phyloP scores from a whole-genome alignment of 2,888 invertebrate genomes.

The Megastigmus dorsalis region DNA sequence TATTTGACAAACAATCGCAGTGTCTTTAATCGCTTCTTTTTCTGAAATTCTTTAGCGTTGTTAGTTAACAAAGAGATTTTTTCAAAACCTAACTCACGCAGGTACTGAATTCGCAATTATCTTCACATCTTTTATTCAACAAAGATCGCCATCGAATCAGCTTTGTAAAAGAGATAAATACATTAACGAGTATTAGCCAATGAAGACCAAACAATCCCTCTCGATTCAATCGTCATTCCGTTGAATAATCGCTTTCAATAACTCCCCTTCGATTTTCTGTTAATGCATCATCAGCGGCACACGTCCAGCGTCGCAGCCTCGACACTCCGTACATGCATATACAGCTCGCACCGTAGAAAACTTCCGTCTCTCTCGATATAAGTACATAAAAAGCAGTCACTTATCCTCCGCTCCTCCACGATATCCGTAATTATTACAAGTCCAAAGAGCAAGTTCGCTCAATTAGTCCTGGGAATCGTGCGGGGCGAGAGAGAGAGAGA shows the following conservation, averaged over 20 bases:
- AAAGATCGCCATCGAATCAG: too few relatives aligned
- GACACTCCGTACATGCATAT: too few relatives aligned
- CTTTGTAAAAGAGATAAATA: too few relatives aligned
- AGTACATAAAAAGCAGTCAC: slow-evolving; percentile 34
- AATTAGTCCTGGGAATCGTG: slow-evolving; percentile 24
- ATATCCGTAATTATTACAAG: slow-evolving; percentile 35
- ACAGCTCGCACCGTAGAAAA: background rate
- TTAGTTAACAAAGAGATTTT: too few relatives aligned
- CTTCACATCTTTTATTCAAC: too few relatives aligned
- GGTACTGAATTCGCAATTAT: too few relatives aligned
- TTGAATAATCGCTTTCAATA: background rate
- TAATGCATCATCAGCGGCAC: background rate
- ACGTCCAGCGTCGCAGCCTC: background rate
- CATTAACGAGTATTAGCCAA: too few relatives aligned
- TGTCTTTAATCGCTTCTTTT: too few relatives aligned
- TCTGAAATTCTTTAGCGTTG: too few relatives aligned
- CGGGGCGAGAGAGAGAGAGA: background rate
- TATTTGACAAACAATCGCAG: too few relatives aligned
- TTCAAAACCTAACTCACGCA: too few relatives aligned
- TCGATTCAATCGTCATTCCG: background rate
- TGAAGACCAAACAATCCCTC: background rate
- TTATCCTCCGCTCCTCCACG: background rate
- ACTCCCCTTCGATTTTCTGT: slow-evolving; percentile 12
- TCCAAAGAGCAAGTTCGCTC: slow-evolving; percentile 3
- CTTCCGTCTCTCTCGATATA: background rate